A percentile compares a stretch with the other conserved stretches of the same genome.
Evolutionary conservation across 2,797 vertebrate species (phyloP).

Genomic region (Megalops cyprinoides): DNA sequence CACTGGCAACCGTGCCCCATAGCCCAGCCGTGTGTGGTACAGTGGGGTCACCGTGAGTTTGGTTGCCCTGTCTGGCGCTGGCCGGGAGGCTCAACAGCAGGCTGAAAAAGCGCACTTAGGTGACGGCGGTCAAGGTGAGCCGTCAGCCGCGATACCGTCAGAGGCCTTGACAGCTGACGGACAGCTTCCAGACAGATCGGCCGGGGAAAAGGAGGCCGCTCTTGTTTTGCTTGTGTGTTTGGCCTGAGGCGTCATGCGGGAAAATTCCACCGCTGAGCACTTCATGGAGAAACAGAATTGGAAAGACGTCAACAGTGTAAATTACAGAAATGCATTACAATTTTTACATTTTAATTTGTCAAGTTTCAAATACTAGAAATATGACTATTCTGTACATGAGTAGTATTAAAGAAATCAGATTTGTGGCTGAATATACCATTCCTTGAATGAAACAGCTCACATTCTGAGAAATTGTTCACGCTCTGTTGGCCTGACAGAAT

Average conservation of each 20-base stretch:
- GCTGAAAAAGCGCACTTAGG: conserved; percentile 49
- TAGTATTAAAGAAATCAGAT: no score
- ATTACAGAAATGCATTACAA: neutral
- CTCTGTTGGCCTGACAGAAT: no score
- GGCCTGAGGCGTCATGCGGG: neutral
- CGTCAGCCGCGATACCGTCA: conserved; percentile 57
- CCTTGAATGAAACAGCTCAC: no score
- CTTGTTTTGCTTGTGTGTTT: conserved; percentile 8
- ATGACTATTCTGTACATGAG: neutral
- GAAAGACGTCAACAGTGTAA: neutral
- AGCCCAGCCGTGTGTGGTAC: neutral
- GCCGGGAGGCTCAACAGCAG: conserved; percentile 33
- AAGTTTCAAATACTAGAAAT: no score
- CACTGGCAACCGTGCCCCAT: no score
- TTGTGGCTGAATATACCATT: no score
- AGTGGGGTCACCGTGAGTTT: conserved; percentile 45
- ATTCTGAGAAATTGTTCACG: no score
- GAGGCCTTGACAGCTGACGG: conserved; percentile 51
- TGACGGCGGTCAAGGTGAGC: conserved; percentile 56
- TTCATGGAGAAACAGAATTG: neutral
- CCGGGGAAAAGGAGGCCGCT: neutral
- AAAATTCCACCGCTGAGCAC: neutral
- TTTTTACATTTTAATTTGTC: neutral
- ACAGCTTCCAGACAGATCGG: conserved; percentile 42
- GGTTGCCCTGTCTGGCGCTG: conserved; percentile 33